Evolutionary conservation across 2,797 vertebrate genomes (phyloP).

Genomic region (Neosilurus mollespiculum): DNA sequence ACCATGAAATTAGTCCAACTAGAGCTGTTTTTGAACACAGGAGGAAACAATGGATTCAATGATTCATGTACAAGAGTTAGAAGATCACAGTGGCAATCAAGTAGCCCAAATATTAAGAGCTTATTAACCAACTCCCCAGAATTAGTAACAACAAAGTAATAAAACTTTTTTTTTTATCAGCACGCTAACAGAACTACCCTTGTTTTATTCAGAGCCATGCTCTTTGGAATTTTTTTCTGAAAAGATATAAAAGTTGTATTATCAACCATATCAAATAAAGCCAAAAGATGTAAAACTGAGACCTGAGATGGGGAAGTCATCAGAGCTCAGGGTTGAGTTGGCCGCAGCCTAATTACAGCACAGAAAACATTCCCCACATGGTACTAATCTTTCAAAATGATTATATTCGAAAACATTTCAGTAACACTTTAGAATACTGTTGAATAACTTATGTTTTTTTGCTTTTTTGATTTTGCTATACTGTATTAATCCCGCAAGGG

Average conservation of each 20-base stretch:
- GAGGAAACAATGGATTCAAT: background rate
- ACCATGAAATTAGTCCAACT: background rate
- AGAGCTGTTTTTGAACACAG: background rate
- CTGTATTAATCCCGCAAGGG: too few relatives aligned
- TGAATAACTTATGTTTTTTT: too few relatives aligned
- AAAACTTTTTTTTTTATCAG: background rate
- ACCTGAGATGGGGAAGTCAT: background rate
- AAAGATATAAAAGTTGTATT: too few relatives aligned
- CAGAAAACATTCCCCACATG: too few relatives aligned
- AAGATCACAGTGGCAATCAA: background rate
- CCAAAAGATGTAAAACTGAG: background rate
- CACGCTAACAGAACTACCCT: background rate
- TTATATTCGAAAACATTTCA: too few relatives aligned
- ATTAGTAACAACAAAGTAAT: background rate
- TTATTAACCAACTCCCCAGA: slow-evolving; percentile 7
- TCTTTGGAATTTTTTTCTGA: background rate
- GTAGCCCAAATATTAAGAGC: slow-evolving; percentile 9
- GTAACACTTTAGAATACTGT: too few relatives aligned
- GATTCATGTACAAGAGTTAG: background rate
- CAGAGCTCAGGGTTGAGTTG: background rate
- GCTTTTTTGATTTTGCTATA: too few relatives aligned
- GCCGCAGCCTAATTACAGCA: background rate
- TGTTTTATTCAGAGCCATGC: background rate
- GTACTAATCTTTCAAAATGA: too few relatives aligned
- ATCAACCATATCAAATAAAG: too few relatives aligned